These are phyloP conservation scores for Cryptomyrus ogoouensis DNA, from an alignment of 2,113 vertebrate species.

Conservation along the genomic window DNA sequence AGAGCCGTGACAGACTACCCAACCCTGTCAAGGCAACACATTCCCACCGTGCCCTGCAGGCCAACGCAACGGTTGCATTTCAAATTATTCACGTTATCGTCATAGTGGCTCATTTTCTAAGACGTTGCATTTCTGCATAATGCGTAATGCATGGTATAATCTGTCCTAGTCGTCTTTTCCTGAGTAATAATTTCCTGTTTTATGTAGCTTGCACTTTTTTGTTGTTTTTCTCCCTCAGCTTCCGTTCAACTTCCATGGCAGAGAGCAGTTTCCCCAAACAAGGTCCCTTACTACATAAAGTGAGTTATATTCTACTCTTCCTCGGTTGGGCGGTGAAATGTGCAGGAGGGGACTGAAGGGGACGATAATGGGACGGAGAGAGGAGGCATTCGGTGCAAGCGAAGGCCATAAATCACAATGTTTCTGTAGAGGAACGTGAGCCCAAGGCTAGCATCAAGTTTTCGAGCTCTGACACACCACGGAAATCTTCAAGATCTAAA, in stretches of 20 bases:
- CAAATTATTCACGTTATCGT: background rate
- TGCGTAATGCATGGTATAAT: background rate
- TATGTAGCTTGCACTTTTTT: too few species aligned
- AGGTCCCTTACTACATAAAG: conserved; percentile 84
- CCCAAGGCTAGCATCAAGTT: background rate
- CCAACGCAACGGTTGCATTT: background rate
- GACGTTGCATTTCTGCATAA: background rate
- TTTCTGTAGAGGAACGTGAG: background rate
- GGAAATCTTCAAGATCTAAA: background rate
- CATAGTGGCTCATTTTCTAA: background rate
- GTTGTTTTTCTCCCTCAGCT: conserved; percentile 46
- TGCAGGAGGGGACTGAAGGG: background rate
- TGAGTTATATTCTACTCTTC: conserved; percentile 58
- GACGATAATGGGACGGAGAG: background rate
- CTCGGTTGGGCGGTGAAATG: background rate
- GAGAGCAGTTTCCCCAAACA: conserved; percentile 76
- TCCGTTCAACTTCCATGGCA: conserved; percentile 81
- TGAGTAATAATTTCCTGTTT: background rate
- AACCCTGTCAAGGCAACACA: background rate
- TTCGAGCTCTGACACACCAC: background rate
- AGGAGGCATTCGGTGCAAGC: background rate
- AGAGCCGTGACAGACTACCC: background rate
- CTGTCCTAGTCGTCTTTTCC: background rate
- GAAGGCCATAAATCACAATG: background rate
- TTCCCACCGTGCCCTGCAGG: background rate